Conservation (phyloP, 2,113 vertebrate species). For the Crotophaga sulcirostris region DNA sequence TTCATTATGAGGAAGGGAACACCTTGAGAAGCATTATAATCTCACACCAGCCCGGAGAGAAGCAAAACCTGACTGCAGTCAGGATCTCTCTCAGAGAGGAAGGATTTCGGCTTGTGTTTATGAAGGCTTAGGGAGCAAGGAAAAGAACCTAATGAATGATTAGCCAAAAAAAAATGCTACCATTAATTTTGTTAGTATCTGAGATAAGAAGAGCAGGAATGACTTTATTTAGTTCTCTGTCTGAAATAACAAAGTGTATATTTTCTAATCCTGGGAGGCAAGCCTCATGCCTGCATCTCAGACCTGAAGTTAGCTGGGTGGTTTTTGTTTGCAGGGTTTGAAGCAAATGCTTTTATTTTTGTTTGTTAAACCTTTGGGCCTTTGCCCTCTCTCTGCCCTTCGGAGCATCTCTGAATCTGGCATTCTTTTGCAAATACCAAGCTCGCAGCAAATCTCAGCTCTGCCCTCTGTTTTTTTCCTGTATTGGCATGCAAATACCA, state of each 20-base stretch:
- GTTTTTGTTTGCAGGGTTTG: background rate
- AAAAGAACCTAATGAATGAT: constrained; percentile 22
- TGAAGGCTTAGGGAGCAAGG: constrained; percentile 37
- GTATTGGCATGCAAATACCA: background rate
- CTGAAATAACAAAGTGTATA: constrained; percentile 1
- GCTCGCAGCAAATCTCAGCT: background rate
- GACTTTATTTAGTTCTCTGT: constrained; percentile 31
- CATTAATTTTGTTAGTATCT: constrained; percentile 23
- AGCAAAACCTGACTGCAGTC: constrained; percentile 54
- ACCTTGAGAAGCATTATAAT: constrained; percentile 68
- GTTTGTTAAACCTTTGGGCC: constrained; percentile 16
- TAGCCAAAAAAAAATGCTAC: background rate
- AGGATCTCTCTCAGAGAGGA: constrained; percentile 1
- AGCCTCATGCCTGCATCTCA: background rate
- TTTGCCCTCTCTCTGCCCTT: background rate
- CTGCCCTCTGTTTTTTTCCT: background rate
- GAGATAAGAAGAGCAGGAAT: background rate
- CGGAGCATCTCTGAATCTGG: background rate
- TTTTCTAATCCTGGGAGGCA: background rate
- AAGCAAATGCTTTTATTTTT: background rate
- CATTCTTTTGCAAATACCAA: constrained; percentile 3
- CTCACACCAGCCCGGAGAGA: constrained; percentile 51
- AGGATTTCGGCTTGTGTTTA: background rate
- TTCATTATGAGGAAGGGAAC: constrained; percentile 68
- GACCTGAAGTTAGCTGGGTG: background rate